Conservation (phyloP, 2,888 invertebrate genomes). For the Leptinotarsa tumamoca region DNA sequence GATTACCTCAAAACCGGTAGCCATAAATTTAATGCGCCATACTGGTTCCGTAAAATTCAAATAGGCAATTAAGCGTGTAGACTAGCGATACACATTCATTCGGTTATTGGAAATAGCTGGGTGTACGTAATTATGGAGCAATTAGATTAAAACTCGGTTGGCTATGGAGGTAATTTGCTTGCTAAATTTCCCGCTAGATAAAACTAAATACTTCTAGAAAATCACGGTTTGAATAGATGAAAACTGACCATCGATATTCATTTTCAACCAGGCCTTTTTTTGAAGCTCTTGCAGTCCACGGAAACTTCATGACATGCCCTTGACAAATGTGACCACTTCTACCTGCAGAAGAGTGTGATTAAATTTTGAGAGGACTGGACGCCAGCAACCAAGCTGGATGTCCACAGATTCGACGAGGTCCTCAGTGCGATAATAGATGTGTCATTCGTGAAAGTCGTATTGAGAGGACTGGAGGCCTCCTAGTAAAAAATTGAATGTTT, state of each 20-base stretch:
- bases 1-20: slow-evolving; percentile 7
- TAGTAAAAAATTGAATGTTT: too few relatives aligned
- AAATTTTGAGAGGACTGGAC: too few relatives aligned
- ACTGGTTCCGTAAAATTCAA: slow-evolving; percentile 26
- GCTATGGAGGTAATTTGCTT: slow-evolving; percentile 3
- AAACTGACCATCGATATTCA: background rate
- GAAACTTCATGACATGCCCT: too few relatives aligned
- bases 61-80: slow-evolving; percentile 27
- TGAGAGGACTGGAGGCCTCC: too few relatives aligned
- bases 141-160: slow-evolving; percentile 19
- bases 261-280: too few relatives aligned
- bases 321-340: too few relatives aligned
- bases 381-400: too few relatives aligned
- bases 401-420: too few relatives aligned
- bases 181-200: background rate
- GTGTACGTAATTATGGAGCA: slow-evolving; percentile 18
- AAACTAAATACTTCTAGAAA: background rate
- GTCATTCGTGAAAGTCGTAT: too few relatives aligned
- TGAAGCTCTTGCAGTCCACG: too few relatives aligned
- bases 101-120: slow-evolving; percentile 22
- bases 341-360: too few relatives aligned
- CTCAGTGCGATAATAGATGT: too few relatives aligned
- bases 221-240: background rate
- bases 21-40: slow-evolving; percentile 18
- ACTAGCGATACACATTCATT: slow-evolving; percentile 21